Conservation (phyloP, 2,113 vertebrate genomes). For the Mus spicilegus region DNA sequence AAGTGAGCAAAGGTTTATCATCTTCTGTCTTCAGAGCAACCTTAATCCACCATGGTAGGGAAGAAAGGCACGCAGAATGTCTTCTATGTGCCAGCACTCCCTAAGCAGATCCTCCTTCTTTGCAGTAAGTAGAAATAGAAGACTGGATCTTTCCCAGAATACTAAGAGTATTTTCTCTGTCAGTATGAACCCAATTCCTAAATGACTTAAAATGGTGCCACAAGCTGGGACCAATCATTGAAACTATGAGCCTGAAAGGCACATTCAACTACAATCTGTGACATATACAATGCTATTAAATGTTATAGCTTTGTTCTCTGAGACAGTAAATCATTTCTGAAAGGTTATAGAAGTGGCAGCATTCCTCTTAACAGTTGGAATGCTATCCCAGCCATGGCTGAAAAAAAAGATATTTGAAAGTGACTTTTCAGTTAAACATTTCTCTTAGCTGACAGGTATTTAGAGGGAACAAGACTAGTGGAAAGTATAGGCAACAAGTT, state of each 20-base stretch:
- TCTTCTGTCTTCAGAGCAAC: neutral
- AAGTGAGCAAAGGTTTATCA: neutral
- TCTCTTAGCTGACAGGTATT: neutral
- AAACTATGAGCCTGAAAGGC: neutral
- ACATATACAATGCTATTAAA: neutral
- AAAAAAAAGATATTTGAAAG: neutral
- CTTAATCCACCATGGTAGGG: neutral
- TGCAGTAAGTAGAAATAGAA: neutral
- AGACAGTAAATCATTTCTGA: neutral
- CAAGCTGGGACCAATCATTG: neutral
- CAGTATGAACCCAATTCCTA: no score
- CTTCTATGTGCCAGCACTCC: neutral
- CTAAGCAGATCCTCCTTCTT: neutral
- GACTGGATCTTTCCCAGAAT: neutral
- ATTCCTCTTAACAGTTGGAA: no score
- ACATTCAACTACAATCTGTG: neutral
- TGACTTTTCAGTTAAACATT: neutral
- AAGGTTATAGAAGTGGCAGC: neutral
- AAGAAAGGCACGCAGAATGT: neutral
- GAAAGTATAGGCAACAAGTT: neutral
- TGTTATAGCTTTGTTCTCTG: neutral
- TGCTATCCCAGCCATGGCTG: rapidly evolving
- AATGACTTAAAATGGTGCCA: neutral
- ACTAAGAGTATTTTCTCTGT: neutral
- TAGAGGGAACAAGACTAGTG: neutral